A percentile compares a stretch with the other conserved stretches of the same genome.
These are phyloP conservation scores for Phrynocephalus vlangalii DNA, from an alignment of 2,797 vertebrate species.

Conservation along the genomic window DNA sequence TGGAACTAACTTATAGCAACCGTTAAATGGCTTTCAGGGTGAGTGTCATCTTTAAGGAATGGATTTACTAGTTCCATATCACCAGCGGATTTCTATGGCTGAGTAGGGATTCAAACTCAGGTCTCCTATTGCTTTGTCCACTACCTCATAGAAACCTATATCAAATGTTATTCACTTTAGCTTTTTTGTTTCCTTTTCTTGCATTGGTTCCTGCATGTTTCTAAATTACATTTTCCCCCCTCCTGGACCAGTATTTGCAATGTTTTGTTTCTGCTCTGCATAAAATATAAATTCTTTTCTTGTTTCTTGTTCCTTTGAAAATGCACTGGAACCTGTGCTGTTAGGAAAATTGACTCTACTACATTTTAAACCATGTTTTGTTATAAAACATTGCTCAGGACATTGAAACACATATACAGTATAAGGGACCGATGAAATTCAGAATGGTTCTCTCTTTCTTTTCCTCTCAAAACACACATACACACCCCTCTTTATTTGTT, in stretches of 20 bases:
- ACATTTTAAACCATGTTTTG: background rate
- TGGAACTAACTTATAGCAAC: too few relatives aligned
- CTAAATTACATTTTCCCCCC: background rate
- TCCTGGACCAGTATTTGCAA: background rate
- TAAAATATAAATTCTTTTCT: background rate
- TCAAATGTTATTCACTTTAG: background rate
- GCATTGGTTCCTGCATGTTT: background rate
- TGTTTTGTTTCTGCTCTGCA: background rate
- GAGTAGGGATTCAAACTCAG: too few relatives aligned
- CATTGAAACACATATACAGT: background rate
- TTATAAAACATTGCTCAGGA: background rate
- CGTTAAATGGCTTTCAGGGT: too few relatives aligned
- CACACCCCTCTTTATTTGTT: background rate
- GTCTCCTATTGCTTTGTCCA: too few relatives aligned
- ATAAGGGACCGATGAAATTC: conserved; percentile 31
- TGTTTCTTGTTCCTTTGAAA: background rate
- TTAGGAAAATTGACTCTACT: background rate
- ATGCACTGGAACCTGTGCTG: background rate
- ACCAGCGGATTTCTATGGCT: too few relatives aligned
- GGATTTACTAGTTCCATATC: too few relatives aligned
- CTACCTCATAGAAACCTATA: background rate
- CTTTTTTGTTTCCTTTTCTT: background rate
- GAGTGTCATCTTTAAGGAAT: too few relatives aligned
- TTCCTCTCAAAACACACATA: too few relatives aligned
- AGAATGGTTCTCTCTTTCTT: conserved; percentile 9